Evolutionary conservation across 2,888 invertebrate genomes (phyloP).

Genomic region (Melieria picta): DNA sequence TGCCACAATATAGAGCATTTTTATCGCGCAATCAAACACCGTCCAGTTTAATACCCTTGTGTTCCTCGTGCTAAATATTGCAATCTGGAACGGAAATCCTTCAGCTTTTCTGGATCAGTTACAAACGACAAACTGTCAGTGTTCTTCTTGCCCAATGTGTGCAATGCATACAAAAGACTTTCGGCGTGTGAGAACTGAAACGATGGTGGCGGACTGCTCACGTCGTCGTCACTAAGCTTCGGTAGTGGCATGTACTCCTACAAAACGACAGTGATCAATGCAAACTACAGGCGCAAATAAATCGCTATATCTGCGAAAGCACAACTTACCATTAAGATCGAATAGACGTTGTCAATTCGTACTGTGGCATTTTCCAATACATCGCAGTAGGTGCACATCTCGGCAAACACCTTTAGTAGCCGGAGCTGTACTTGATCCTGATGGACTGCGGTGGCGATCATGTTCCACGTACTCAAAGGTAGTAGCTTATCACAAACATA

Average conservation of each 20-base stretch:
- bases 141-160: constrained; percentile 80
- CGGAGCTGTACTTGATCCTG: constrained; percentile 78
- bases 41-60: constrained; percentile 74
- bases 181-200: constrained; percentile 94
- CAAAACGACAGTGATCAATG: constrained; percentile 46
- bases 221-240: constrained; percentile 72
- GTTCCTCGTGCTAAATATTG: constrained; percentile 93
- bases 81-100: constrained; percentile 86
- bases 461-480: constrained; percentile 74
- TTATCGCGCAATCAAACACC: constrained; percentile 68
- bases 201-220: constrained; percentile 76
- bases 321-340: constrained; percentile 77
- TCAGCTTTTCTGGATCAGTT: constrained; percentile 77
- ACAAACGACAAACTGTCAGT: constrained; percentile 76
- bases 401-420: constrained; percentile 86
- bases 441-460: constrained; percentile 71
- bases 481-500: constrained; percentile 88
- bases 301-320: not conserved
- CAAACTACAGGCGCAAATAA: not conserved
- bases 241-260: constrained; percentile 91
- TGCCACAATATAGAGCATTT: not conserved
- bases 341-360: constrained; percentile 80
- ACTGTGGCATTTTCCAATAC: constrained; percentile 78
- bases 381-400: constrained; percentile 82
- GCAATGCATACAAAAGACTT: constrained; percentile 82